Conservation (phyloP, 2,113 vertebrate genomes). For the Tragelaphus strepsiceros region DNA sequence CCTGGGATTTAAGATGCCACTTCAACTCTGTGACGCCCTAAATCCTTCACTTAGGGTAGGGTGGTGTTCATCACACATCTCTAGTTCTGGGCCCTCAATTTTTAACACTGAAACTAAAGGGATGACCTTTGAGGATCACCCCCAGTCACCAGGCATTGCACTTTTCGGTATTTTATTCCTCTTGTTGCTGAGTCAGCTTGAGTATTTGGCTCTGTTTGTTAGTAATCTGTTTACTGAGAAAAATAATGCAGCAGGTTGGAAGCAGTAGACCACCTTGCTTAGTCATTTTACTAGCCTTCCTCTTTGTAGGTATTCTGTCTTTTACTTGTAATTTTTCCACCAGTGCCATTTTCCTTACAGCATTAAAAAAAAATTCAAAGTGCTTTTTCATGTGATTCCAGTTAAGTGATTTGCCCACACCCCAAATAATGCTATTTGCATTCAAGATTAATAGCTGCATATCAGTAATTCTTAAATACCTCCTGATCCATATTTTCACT, state of each 20-base stretch:
- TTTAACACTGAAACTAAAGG: not conserved
- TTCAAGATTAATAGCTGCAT: constrained; percentile 48
- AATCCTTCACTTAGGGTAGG: not conserved
- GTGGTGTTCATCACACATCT: not conserved
- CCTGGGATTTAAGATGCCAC: not conserved
- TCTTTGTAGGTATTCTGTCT: not conserved
- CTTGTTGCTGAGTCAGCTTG: not conserved
- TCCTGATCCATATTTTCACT: constrained; percentile 42
- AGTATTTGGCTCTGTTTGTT: not conserved
- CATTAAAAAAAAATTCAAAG: not conserved
- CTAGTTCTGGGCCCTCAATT: not conserved
- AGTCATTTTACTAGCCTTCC: not conserved
- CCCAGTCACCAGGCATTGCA: not conserved
- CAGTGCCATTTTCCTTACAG: not conserved
- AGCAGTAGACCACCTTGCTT: not conserved
- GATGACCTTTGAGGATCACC: not conserved
- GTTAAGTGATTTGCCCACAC: constrained; percentile 51
- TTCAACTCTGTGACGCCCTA: not conserved
- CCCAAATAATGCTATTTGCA: constrained; percentile 37
- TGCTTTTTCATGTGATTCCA: constrained; percentile 49
- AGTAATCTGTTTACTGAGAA: not conserved
- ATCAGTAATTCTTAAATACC: constrained; percentile 63
- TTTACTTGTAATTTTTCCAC: not conserved
- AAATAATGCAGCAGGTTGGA: not conserved
- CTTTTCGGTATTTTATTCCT: not conserved